Base-by-base conservation (phyloP, 2,888 invertebrate genomes). In the Macaria liturata region DNA sequence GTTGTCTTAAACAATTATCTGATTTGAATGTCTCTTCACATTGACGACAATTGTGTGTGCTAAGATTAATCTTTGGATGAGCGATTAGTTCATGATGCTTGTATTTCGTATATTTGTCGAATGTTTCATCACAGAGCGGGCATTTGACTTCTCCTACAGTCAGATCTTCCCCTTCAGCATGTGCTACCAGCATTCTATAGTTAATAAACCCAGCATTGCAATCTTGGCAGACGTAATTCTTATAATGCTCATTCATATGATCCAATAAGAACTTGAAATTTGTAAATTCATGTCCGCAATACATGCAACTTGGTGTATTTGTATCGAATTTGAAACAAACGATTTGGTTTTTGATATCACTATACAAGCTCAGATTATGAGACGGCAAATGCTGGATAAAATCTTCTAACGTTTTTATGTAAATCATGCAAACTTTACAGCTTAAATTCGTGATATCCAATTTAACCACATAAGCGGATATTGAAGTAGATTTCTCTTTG, bases 221-320 rank as follows among this genome's bases (percentile, higher is more conserved):
- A 32, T 76, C 68, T 3, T 75, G 71, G 46, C 87, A 87, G 4
- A 78, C 63, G 48, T 78, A 83, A 57, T 85, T 83, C 3, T 77
- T 74, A 32, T 75, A 86, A 69, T 87, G 87, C 0, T 72, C 68
- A 54, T 83, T 85, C 86, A 88, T 87, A 45, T 87, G 87, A 51
- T 84, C 83, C 39, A 82, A 81, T 1, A 87, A 59, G 0, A 78
- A 67, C 64, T 86, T 85, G 54, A 88, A 88, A 0, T 74, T 78
- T 3, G 65, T 62, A 57, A 78, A 84, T 20, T 71, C 72, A 0
- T 67, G 57, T 0, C 66, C 57, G 55, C 88, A 88, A 0, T 83
- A 71, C 0, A 76, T 78, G 60, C 87, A 88, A 20, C 68, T 70
- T 4, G 86, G 56, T 40, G 75, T 71, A 0, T 78, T 71, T 0